Evolutionary conservation across 2,888 invertebrate species (phyloP).

Genomic region (Rhamphomyia laevipes): DNA sequence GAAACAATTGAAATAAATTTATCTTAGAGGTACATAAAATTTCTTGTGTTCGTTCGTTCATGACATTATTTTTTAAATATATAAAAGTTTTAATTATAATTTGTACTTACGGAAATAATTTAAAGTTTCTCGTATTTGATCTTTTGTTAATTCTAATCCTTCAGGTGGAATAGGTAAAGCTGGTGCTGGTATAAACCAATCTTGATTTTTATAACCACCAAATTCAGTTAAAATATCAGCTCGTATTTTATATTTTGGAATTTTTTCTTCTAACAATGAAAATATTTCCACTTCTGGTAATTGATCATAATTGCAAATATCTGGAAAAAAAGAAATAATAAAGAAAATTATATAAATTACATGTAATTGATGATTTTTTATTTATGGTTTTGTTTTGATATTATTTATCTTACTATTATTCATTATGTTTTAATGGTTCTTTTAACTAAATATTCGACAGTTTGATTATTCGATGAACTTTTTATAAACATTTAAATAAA

Average conservation of each 20-base stretch:
- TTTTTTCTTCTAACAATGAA: conserved; percentile 87
- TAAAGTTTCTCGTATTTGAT: conserved; percentile 90
- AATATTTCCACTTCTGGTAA: conserved; percentile 94
- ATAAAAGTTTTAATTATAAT: conserved; percentile 1
- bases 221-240: conserved; percentile 90
- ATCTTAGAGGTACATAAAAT: too few species aligned
- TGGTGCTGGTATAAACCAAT: conserved; percentile 88
- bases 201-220: conserved; percentile 56
- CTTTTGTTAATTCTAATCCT: conserved; percentile 75
- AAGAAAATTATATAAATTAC: conserved; percentile 1
- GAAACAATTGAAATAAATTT: too few species aligned
- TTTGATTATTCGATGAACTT: too few species aligned
- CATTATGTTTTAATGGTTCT: too few species aligned
- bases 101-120: conserved; percentile 91
- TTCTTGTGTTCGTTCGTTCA: too few species aligned
- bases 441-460: too few species aligned
- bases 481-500: too few species aligned
- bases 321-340: too few species aligned
- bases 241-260: conserved; percentile 85
- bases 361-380: not conserved
- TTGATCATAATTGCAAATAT: conserved; percentile 85
- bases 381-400: not conserved
- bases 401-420: not conserved
- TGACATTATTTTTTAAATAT: not conserved
- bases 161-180: conserved; percentile 61